These are phyloP conservation scores for Enteromius anoplus DNA, from an alignment of 2,797 vertebrate species.

Conservation along the genomic window DNA sequence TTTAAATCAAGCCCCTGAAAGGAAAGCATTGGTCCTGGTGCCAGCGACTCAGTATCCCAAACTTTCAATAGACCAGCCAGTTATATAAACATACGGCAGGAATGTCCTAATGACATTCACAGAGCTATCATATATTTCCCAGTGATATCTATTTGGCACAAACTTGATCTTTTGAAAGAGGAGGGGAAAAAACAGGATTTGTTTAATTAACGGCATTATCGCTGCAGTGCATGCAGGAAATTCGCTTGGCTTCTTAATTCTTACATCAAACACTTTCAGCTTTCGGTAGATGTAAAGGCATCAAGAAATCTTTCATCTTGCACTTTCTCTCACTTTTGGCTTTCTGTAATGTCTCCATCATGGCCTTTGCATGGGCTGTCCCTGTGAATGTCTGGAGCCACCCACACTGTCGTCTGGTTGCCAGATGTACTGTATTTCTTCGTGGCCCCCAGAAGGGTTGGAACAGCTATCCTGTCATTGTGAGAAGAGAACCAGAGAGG, in stretches of 20 bases:
- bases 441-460: constrained; percentile 30
- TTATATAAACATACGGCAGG: constrained; percentile 34
- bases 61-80: constrained; percentile 39
- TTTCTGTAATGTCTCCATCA: constrained; percentile 35
- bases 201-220: constrained; percentile 20
- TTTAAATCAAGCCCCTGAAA: constrained; percentile 56
- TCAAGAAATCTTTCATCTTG: constrained; percentile 22
- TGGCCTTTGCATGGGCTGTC: constrained; percentile 52
- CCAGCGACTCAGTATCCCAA: constrained; percentile 33
- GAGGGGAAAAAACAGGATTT: neutral
- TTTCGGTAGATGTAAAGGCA: constrained; percentile 6
- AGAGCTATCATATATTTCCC: constrained; percentile 13
- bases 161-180: constrained; percentile 9
- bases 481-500: constrained; percentile 52
- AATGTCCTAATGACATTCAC: constrained; percentile 41
- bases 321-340: constrained; percentile 21
- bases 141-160: constrained; percentile 24
- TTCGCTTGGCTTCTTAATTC: neutral
- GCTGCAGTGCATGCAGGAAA: neutral
- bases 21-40: constrained; percentile 30
- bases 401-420: constrained; percentile 60
- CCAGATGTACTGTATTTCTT: constrained; percentile 63
- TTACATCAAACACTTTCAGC: constrained; percentile 2
- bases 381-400: constrained; percentile 52
- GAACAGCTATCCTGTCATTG: constrained; percentile 49